Evolutionary conservation across 2,113 vertebrate species (phyloP).

Genomic region (Perccottus glenii): DNA sequence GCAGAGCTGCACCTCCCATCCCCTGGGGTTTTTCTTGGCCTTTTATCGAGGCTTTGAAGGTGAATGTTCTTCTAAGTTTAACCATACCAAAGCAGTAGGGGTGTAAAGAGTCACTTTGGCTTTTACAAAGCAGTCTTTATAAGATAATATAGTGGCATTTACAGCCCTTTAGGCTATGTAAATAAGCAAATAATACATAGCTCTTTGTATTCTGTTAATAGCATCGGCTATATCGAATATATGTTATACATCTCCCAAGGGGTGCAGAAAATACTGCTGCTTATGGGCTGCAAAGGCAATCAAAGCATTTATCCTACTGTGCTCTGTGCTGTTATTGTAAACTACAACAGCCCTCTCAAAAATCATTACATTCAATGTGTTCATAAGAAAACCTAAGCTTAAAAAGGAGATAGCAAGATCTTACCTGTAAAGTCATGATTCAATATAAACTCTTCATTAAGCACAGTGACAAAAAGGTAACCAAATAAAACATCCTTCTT

Average conservation of each 20-base stretch:
- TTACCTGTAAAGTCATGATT: slow-evolving; percentile 70
- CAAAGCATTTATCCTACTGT: slow-evolving; percentile 4
- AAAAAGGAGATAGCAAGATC: slow-evolving; percentile 19
- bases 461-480: slow-evolving; percentile 19
- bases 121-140: slow-evolving; percentile 1
- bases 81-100: neutral
- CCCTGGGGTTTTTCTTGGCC: slow-evolving; percentile 6
- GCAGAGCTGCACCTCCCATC: neutral
- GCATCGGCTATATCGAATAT: neutral
- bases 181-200: slow-evolving; percentile 7
- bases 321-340: neutral
- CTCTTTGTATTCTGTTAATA: slow-evolving; percentile 4
- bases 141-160: neutral
- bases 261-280: neutral
- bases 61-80: neutral
- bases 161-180: neutral
- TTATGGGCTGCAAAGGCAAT: neutral
- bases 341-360: neutral
- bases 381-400: neutral
- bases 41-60: slow-evolving; percentile 16
- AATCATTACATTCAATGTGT: neutral
- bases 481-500: neutral
- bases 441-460: neutral
- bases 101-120: slow-evolving; percentile 12
- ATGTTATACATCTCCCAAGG: slow-evolving; percentile 3